Evolutionary conservation across 2,113 vertebrate species (phyloP).

Genomic region (Gallinago media): DNA sequence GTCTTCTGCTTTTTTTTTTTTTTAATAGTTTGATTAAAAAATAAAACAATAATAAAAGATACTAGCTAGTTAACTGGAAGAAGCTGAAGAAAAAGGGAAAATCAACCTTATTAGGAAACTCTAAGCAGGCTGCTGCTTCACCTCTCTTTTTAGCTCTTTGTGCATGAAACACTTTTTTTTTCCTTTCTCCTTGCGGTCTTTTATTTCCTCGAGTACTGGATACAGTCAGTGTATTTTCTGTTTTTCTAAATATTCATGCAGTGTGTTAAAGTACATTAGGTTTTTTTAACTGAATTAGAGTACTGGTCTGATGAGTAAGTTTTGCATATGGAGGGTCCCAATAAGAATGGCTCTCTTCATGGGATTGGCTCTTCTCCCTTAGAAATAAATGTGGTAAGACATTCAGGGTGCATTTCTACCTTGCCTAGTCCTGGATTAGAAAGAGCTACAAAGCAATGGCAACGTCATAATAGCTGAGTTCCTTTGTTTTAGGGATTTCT

Average conservation of each 20-base stretch:
- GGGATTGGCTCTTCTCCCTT: background rate
- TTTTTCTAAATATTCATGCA: background rate
- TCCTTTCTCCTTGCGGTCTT: background rate
- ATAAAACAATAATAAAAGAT: background rate
- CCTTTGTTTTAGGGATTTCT: background rate
- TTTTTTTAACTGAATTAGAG: background rate
- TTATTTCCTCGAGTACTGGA: background rate
- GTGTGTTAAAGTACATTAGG: background rate
- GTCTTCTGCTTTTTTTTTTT: background rate
- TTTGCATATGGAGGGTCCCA: background rate
- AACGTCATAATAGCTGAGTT: background rate
- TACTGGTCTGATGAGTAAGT: background rate
- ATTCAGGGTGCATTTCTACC: background rate
- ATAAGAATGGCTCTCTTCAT: background rate
- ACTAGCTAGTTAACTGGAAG: background rate
- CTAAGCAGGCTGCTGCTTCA: background rate
- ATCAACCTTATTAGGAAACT: background rate
- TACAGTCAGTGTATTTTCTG: background rate
- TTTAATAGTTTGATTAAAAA: background rate
- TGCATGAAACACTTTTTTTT: background rate
- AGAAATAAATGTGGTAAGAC: background rate
- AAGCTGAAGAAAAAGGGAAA: background rate
- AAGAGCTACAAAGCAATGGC: background rate
- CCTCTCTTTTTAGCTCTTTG: background rate
- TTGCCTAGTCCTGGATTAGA: background rate